These are phyloP conservation scores for Catostomus latipinnis DNA, from an alignment of 2,797 vertebrate genomes.

Conservation along the genomic window DNA sequence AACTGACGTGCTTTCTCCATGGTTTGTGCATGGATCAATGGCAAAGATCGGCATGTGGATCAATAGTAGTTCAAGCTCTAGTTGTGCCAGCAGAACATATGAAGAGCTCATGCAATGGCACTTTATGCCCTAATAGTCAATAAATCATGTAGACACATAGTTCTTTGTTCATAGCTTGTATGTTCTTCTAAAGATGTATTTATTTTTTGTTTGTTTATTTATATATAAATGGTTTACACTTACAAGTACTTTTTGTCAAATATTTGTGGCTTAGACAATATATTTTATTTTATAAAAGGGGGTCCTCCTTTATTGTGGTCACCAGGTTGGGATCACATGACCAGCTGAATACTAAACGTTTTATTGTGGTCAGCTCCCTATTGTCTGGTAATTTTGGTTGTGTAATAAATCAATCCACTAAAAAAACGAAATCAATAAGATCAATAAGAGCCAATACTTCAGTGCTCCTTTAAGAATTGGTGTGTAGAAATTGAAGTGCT, in stretches of 20 bases:
- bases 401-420: too few relatives aligned
- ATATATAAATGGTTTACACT: not conserved
- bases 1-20: constrained; percentile 26
- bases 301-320: too few relatives aligned
- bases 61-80: constrained; percentile 20
- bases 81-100: not conserved
- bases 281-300: too few relatives aligned
- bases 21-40: constrained; percentile 9
- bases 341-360: too few relatives aligned
- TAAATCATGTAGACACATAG: not conserved
- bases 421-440: too few relatives aligned
- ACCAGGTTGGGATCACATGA: too few relatives aligned
- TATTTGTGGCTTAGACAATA: not conserved
- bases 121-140: constrained; percentile 13
- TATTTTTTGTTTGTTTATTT: not conserved
- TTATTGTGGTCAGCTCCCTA: too few relatives aligned
- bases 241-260: not conserved
- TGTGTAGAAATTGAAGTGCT: too few relatives aligned
- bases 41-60: not conserved
- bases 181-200: not conserved
- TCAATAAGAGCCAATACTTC: too few relatives aligned
- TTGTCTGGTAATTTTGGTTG: too few relatives aligned
- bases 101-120: not conserved
- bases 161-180: not conserved
- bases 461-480: too few relatives aligned